Base-by-base conservation (phyloP, 2,888 invertebrate species). In the Masnerella sp. region DNA sequence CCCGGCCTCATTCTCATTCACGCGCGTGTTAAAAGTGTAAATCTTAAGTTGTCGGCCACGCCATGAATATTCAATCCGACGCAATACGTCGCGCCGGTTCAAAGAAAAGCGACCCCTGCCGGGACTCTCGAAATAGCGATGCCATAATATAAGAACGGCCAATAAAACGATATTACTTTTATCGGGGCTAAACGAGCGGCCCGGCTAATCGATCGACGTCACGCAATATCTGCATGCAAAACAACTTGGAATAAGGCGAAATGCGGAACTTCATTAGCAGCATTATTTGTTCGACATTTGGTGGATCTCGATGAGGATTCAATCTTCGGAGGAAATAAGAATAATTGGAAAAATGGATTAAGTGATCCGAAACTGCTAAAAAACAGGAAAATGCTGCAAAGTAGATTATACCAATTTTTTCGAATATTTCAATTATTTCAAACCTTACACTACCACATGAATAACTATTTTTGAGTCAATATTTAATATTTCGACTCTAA, bases 161-260 rank as follows among this genome's bases (percentile, higher is more conserved):
- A 59, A 65, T 54, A 45, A 43, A 72, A 59, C 38, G 58, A 58
- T 64, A 71, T 64, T 72, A 59, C 67, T 52, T 72, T 68, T 74
- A 56, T 64, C 67, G 49, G 20, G 28, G 28, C 25, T 20, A 67
- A 61, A 73, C 45, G 52, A 73, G 36, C 28, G 12, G 12, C 43
- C 15, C 25, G 52, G 34, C 40, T 51, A 62, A 67, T 49, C 68
- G 67, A 73, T 71, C 25, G 54, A 25, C 36, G 25, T 62, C 49
- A 61, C 49, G 40, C 58, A 54, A 72, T 61, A 67, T 67, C 67
- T 67, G 52, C 64, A 58, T 64, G 32, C 62, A 59, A 52, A 64
- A 64, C 51, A 49, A 34, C 42, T 18, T n/a, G 20, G 25, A 22
- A 45, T 17, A 43, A 14, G 5, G 4, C 22, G 25, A 22, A 40